Evolutionary conservation across 2,797 vertebrate genomes (phyloP).

Genomic region (Artibeus jamaicensis): DNA sequence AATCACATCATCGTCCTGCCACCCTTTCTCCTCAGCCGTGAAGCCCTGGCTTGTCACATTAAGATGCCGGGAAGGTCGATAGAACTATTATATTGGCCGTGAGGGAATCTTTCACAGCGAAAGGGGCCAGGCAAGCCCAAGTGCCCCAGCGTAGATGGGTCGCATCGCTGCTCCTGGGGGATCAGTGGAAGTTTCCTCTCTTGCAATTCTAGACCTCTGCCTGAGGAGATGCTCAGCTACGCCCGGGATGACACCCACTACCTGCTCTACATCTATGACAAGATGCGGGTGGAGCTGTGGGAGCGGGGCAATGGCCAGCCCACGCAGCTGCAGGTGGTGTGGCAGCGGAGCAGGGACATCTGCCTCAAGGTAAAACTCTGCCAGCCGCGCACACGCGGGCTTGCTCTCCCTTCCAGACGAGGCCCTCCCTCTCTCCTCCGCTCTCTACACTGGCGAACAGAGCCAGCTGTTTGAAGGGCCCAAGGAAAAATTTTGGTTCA

Average conservation of each 20-base stretch:
- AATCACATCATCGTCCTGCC: not conserved
- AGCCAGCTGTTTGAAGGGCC: not conserved
- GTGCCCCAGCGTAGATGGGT: not conserved
- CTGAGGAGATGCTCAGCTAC: conserved; percentile 94
- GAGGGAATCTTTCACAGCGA: not conserved
- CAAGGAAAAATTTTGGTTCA: not conserved
- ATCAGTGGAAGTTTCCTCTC: not conserved
- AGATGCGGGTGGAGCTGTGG: conserved; percentile 87
- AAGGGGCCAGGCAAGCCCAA: not conserved
- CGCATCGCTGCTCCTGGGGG: fast-evolving
- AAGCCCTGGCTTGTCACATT: not conserved
- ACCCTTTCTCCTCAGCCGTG: not conserved
- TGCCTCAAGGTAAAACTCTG: conserved; percentile 89
- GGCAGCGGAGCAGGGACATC: conserved; percentile 94
- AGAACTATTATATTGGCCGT: not conserved
- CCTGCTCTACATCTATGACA: conserved; percentile 95
- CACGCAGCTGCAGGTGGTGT: conserved; percentile 89
- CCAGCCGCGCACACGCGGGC: not conserved
- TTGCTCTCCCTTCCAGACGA: fast-evolving
- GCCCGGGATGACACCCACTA: conserved; percentile 96
- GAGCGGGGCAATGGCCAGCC: conserved; percentile 87
- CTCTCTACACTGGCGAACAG: not conserved
- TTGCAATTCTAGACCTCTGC: conserved; percentile 87
- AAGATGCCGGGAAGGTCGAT: not conserved
- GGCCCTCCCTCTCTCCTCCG: fast-evolving